These are phyloP conservation scores for Zophobas morio DNA, from an alignment of 1,140 invertebrate species.

Conservation along the genomic window DNA sequence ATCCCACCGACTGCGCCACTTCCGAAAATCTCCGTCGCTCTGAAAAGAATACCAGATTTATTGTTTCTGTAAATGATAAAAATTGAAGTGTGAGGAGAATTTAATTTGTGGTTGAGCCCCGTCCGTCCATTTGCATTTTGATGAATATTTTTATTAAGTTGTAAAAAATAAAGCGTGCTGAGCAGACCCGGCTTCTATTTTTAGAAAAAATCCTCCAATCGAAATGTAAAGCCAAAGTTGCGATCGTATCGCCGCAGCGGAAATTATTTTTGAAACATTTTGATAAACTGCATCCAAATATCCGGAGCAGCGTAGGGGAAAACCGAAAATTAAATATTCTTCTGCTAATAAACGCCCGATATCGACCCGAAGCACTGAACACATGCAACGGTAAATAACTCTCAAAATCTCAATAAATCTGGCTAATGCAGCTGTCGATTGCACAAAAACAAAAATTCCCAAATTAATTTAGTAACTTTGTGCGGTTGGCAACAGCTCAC, in stretches of 20 bases:
- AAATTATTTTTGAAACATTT: not conserved
- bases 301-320: not conserved
- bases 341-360: not conserved
- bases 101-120: no score
- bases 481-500: not conserved
- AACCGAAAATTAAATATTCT: not conserved
- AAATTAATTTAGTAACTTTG: not conserved
- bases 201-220: no score
- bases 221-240: no score
- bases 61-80: not conserved
- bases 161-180: no score
- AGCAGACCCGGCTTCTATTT: no score
- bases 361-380: not conserved
- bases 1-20: no score
- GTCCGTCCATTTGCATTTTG: no score
- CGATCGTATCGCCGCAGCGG: not conserved
- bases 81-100: not conserved
- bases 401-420: slow-evolving; percentile 8
- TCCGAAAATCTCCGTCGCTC: no score
- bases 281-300: not conserved
- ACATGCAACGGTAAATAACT: slow-evolving; percentile 6
- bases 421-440: not conserved
- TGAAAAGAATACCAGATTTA: no score
- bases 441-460: not conserved
- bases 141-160: no score